Conservation (phyloP, 2,888 invertebrate genomes). For the Pocota personata region DNA sequence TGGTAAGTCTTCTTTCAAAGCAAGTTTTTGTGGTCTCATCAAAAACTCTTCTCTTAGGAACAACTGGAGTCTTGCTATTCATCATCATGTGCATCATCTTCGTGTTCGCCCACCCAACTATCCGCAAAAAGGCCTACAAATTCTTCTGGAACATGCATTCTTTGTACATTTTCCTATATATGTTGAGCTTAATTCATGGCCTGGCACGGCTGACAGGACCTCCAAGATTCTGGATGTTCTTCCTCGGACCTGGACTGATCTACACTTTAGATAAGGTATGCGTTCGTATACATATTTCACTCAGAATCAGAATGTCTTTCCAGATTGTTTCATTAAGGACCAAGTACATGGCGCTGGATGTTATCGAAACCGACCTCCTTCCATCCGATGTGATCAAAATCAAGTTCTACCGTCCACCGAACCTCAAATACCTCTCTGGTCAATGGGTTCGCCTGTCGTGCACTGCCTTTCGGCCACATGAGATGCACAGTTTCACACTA, state of each 20-base stretch:
- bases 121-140: conserved; percentile 96
- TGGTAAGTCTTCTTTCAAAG: conserved; percentile 84
- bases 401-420: conserved; percentile 97
- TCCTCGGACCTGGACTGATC: conserved; percentile 94
- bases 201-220: conserved; percentile 95
- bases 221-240: conserved; percentile 96
- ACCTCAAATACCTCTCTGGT: conserved; percentile 96
- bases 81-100: conserved; percentile 97
- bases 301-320: conserved; percentile 64
- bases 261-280: conserved; percentile 91
- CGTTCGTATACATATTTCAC: not conserved
- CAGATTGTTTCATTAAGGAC: conserved; percentile 94
- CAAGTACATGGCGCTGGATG: conserved; percentile 95
- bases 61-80: conserved; percentile 94
- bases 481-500: conserved; percentile 97
- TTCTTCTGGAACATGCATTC: conserved; percentile 98
- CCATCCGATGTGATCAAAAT: conserved; percentile 97
- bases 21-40: not conserved
- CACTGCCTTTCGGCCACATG: conserved; percentile 93
- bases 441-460: conserved; percentile 97
- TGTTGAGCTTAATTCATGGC: conserved; percentile 94
- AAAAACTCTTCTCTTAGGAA: conserved; percentile 84
- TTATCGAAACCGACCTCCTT: conserved; percentile 95
- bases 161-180: conserved; percentile 93
- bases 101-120: conserved; percentile 97